Conservation (phyloP, 2,113 vertebrate species). For the Ranitomeya variabilis region DNA sequence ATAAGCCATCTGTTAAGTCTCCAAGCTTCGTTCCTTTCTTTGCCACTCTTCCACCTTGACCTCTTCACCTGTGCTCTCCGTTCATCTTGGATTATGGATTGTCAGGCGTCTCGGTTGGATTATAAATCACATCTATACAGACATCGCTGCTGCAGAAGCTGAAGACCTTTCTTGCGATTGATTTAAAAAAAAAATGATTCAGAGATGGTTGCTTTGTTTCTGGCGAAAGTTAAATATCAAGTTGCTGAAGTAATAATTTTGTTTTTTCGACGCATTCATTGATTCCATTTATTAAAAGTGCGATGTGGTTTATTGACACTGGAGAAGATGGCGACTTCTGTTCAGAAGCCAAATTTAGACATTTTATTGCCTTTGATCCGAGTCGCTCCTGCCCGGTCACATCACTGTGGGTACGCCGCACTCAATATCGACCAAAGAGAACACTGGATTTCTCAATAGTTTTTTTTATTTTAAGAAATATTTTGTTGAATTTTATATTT, state of each 20-base stretch:
- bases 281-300: slow-evolving; percentile 43
- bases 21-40: neutral
- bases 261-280: slow-evolving; percentile 17
- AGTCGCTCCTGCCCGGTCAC: neutral
- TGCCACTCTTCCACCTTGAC: neutral
- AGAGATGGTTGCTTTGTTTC: neutral
- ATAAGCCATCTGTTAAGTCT: no score
- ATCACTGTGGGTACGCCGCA: neutral
- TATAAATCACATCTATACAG: neutral
- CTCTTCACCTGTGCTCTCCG: neutral
- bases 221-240: slow-evolving; percentile 39
- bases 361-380: slow-evolving; percentile 13
- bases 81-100: neutral
- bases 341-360: neutral
- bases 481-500: neutral
- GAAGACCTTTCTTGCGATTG: slow-evolving; percentile 17
- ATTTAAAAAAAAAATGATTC: neutral
- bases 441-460: neutral
- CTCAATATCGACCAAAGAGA: neutral
- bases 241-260: slow-evolving; percentile 23
- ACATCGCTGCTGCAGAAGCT: neutral
- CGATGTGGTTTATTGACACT: slow-evolving; percentile 38
- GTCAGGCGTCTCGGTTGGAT: neutral
- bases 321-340: slow-evolving; percentile 10
- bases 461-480: neutral